Evolutionary conservation across 2,888 invertebrate species (phyloP).

Genomic region (Perithous albicinctus): DNA sequence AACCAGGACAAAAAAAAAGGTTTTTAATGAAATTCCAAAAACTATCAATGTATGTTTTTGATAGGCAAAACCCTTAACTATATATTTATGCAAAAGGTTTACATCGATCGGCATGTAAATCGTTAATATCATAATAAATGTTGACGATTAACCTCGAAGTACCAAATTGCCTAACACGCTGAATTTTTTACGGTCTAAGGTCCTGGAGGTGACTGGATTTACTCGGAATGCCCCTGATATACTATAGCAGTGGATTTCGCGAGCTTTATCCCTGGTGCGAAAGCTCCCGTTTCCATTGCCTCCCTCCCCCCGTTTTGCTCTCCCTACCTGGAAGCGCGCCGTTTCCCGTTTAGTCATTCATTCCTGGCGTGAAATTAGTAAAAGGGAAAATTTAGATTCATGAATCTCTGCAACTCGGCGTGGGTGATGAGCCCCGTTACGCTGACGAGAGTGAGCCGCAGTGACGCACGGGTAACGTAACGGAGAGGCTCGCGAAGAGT

Average conservation of each 20-base stretch:
- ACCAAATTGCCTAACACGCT: too few relatives aligned
- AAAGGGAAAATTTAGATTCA: constrained; percentile 69
- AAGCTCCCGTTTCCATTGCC: background rate
- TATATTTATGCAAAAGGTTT: too few relatives aligned
- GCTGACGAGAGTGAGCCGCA: constrained; percentile 34
- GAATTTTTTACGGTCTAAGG: too few relatives aligned
- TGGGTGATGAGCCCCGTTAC: constrained; percentile 53
- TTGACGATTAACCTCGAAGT: too few relatives aligned
- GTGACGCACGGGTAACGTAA: background rate
- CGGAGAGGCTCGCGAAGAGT: background rate
- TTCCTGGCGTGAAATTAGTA: constrained; percentile 68
- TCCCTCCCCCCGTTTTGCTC: background rate
- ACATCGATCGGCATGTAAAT: too few relatives aligned
- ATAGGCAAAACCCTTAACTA: too few relatives aligned
- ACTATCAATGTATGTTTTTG: too few relatives aligned
- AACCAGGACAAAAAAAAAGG: too few relatives aligned
- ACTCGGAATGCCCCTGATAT: too few relatives aligned
- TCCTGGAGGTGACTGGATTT: too few relatives aligned
- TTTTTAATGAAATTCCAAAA: too few relatives aligned
- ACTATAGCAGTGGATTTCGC: constrained; percentile 50
- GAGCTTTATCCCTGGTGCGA: constrained; percentile 42
- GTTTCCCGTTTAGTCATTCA: constrained; percentile 61
- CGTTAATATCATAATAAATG: too few relatives aligned
- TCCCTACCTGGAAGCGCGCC: background rate
- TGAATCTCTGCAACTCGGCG: constrained; percentile 60